A percentile compares a stretch with the other conserved stretches of the same genome.
phyloP scores from a whole-genome alignment of 2,888 invertebrate species.

The Tenthredo distinguenda region DNA sequence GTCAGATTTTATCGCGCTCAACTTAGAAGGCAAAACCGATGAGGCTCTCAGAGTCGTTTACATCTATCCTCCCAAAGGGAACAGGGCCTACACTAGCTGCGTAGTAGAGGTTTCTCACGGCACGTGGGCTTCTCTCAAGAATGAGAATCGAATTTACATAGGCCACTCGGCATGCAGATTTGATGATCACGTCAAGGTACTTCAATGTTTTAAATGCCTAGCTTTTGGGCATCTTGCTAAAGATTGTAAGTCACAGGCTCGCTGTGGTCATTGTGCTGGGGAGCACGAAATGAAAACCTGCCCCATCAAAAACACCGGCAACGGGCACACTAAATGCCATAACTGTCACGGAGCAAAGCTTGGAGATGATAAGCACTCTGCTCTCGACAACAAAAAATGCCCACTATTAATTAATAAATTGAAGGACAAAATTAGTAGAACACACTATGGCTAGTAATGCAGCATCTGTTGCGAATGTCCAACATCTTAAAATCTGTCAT shows the following conservation, averaged over 20 bases:
- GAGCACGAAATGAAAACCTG: too few relatives aligned
- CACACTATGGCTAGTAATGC: too few relatives aligned
- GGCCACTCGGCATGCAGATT: constrained; percentile 35
- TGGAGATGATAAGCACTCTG: background rate
- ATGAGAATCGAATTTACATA: background rate
- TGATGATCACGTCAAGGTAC: constrained; percentile 51
- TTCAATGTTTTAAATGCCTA: constrained; percentile 56
- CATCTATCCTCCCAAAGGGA: background rate
- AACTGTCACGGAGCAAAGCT: background rate
- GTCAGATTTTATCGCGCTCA: background rate
- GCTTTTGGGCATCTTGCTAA: constrained; percentile 51
- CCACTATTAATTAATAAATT: background rate
- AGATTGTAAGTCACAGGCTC: constrained; percentile 27
- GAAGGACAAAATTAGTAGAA: background rate
- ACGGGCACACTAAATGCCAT: too few relatives aligned
- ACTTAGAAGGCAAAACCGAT: background rate
- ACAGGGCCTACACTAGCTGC: background rate
- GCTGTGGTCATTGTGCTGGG: background rate
- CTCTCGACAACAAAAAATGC: background rate
- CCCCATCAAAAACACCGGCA: too few relatives aligned
- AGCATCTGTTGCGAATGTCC: too few relatives aligned
- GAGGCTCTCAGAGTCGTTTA: constrained; percentile 21
- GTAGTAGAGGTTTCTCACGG: background rate
- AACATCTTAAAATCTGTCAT: too few relatives aligned
- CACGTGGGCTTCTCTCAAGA: background rate